Conservation (phyloP, 2,888 invertebrate genomes). For the Sphaeridia pumilis region DNA sequence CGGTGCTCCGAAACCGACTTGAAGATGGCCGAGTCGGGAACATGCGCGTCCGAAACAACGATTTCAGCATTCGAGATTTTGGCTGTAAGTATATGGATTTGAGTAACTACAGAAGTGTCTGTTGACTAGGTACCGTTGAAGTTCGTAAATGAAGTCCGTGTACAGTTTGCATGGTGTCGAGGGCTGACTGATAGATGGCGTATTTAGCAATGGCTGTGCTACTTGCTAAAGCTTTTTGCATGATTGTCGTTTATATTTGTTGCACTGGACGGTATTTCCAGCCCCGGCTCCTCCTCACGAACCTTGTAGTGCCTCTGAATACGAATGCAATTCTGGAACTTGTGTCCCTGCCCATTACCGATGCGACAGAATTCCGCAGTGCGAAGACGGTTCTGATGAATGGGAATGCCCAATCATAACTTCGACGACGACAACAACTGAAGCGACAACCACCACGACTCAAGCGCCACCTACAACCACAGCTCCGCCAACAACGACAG, state of each 20-base stretch:
- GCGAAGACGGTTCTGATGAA: constrained; percentile 25
- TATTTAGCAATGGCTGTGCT: too few species aligned
- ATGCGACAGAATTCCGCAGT: constrained; percentile 22
- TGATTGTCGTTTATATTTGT: too few species aligned
- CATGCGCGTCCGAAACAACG: constrained; percentile 21
- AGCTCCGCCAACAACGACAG: not conserved
- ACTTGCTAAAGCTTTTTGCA: too few species aligned
- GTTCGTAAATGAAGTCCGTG: too few species aligned
- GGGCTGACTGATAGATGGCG: too few species aligned
- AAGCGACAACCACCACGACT: constrained; percentile 10
- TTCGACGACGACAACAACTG: not conserved
- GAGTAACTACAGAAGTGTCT: too few species aligned
- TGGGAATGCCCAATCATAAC: constrained; percentile 16
- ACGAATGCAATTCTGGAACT: constrained; percentile 15
- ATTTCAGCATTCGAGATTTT: constrained; percentile 26
- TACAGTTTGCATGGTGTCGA: too few species aligned
- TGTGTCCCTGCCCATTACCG: constrained; percentile 19
- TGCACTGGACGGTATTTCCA: too few species aligned
- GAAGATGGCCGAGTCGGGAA: constrained; percentile 26
- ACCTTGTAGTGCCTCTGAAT: constrained; percentile 17
- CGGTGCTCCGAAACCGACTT: constrained; percentile 21
- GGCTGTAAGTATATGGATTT: constrained; percentile 34
- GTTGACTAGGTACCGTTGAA: too few species aligned
- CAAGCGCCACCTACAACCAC: not conserved
- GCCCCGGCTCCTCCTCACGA: constrained; percentile 20